Conservation (phyloP, 2,888 invertebrate species). For the Ophioninae sp. region DNA sequence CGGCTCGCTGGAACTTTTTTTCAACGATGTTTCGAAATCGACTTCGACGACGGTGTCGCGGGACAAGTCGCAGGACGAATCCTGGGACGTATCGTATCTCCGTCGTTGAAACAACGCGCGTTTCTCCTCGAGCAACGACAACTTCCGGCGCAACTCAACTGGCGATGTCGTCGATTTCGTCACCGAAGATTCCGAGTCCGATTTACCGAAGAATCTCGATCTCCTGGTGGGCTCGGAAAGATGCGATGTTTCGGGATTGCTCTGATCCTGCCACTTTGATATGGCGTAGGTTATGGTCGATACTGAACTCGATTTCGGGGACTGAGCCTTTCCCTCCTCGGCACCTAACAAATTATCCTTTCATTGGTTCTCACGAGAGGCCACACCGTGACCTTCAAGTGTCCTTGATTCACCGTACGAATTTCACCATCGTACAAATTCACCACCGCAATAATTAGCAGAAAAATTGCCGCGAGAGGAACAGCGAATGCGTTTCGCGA, state of each 20-base stretch:
- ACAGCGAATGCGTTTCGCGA: no score
- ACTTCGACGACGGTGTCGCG: constrained; percentile 72
- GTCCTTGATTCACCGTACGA: no score
- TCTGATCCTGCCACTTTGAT: constrained; percentile 81
- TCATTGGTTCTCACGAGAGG: constrained; percentile 3
- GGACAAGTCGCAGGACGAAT: constrained; percentile 68
- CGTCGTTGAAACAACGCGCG: constrained; percentile 76
- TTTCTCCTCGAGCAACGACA: constrained; percentile 75
- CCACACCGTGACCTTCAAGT: no score
- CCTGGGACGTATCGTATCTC: constrained; percentile 70
- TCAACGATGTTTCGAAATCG: constrained; percentile 54
- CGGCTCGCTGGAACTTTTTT: constrained; percentile 30
- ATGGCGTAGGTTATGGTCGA: constrained; percentile 83
- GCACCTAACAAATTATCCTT: constrained; percentile 47
- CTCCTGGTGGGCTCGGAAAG: constrained; percentile 45
- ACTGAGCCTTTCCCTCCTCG: constrained; percentile 42
- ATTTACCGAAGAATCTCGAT: constrained; percentile 67
- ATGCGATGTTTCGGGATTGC: constrained; percentile 15
- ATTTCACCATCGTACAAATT: no score
- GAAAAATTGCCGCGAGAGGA: no score
- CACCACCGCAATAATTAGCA: no score
- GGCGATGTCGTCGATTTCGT: constrained; percentile 68
- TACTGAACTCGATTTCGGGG: constrained; percentile 79
- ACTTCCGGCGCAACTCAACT: constrained; percentile 72
- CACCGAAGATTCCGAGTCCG: constrained; percentile 71